Conservation (phyloP, 1,140 invertebrate species). For the Parasteatoda tepidariorum region DNA sequence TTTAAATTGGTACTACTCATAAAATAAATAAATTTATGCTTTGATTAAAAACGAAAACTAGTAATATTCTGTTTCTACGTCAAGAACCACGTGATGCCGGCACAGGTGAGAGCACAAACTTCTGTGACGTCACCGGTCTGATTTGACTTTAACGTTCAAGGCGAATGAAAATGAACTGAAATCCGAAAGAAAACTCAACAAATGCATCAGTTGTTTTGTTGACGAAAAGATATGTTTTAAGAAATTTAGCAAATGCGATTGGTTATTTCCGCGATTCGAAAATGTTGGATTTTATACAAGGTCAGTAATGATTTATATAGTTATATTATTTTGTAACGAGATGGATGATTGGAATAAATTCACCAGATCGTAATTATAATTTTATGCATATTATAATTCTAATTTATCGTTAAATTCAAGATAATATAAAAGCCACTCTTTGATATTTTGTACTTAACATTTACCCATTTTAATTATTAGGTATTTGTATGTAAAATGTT, state of each 20-base stretch:
- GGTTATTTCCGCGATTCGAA: conserved; percentile 3
- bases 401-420: too few relatives aligned
- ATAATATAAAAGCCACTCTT: too few relatives aligned
- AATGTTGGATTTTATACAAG: conserved; percentile 48
- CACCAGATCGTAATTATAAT: too few relatives aligned
- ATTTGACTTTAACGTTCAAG: not conserved
- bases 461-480: too few relatives aligned
- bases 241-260: conserved; percentile 30
- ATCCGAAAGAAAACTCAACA: not conserved
- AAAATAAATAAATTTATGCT: too few relatives aligned
- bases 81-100: conserved; percentile 7
- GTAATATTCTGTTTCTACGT: conserved; percentile 5
- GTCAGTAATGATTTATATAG: not conserved
- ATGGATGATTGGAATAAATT: too few relatives aligned
- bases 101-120: conserved; percentile 28
- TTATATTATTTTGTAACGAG: too few relatives aligned
- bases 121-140: conserved; percentile 9
- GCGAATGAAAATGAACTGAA: conserved; percentile 25
- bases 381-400: too few relatives aligned
- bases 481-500: too few relatives aligned
- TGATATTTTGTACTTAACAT: too few relatives aligned
- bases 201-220: conserved; percentile 13
- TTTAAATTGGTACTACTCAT: too few relatives aligned
- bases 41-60: too few relatives aligned
- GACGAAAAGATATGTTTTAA: conserved; percentile 8